These are phyloP conservation scores for Miichthys miiuy DNA, from an alignment of 2,797 vertebrate species.

Conservation along the genomic window DNA sequence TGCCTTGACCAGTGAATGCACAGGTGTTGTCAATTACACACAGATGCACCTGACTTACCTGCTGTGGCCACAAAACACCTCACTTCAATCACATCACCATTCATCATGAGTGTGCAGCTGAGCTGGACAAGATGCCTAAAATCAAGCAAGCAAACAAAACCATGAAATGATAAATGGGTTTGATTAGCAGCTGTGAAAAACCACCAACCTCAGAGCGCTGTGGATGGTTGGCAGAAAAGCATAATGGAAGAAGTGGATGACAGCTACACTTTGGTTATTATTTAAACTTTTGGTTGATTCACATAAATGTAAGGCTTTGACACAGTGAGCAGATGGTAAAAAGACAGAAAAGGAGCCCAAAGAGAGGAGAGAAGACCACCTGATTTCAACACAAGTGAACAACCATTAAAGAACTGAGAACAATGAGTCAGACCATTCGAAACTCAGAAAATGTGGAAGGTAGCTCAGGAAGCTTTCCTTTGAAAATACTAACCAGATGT, in stretches of 20 bases:
- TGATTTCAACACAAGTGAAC: background rate
- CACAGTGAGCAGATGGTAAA: background rate
- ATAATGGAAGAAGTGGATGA: background rate
- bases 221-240: background rate
- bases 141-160: background rate
- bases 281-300: background rate
- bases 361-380: background rate
- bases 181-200: conserved; percentile 2
- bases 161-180: background rate
- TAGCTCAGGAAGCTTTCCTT: too few relatives aligned
- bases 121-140: background rate
- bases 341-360: background rate
- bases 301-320: background rate
- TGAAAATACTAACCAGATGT: too few relatives aligned
- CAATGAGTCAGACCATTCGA: background rate
- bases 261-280: background rate
- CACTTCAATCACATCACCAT: conserved; percentile 18
- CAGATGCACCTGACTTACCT: background rate
- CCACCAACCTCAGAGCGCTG: background rate
- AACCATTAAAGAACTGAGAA: background rate
- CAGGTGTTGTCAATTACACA: conserved; percentile 21
- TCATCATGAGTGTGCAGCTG: conserved; percentile 6
- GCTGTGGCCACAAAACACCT: background rate
- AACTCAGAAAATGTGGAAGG: background rate
- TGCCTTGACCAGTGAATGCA: conserved; percentile 14